Evolutionary conservation across 2,113 vertebrate species (phyloP), one percentile per base, ranked within the genome.

Genomic region (Aspiorhynchus laticeps): DNA sequence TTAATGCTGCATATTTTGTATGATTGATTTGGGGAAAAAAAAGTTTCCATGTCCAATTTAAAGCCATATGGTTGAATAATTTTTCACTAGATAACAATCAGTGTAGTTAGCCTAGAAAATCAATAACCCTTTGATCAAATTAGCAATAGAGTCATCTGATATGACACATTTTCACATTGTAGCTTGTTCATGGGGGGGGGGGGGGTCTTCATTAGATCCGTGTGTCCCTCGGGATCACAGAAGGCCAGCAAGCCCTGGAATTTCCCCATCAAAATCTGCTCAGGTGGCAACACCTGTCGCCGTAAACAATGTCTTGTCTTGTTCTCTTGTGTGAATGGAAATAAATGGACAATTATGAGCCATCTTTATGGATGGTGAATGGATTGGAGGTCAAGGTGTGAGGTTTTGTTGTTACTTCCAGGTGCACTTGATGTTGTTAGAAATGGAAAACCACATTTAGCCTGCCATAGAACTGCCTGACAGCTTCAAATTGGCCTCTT

Each of bases 341-440:
- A 48, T 48, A 48, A 48, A 48, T 48, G 46, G 46, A 48, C 46
- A 48, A 48, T 14, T 4, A 48, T 3, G 4, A 48, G 46, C 46
- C 46, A 48, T 48, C 46, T 90, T 91, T 85, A 90, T 88, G 46
- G 36, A 26, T n/a, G 14, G 46, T 84, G 84, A 90, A 90, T 77
- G 63, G 80, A 73, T 77, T 12, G 11, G 79, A 53, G 69, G 33
- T 83, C 38, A 84, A n/a, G 67, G 65, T 65, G 46, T 59, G 63
- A 28, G 33, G 53, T 24, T 28, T 67, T 85, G 15, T 71, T 74
- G 41, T 86, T 76, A 84, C 36, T 69, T 75, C 33, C 17, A 67
- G 81, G 67, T 77, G 80, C 65, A 51, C 41, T 11, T 41, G 7
- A 80, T 41, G 7, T 26, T 24, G 53, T 78, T 76, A 76, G 56